Base-by-base conservation (phyloP, 1,140 invertebrate species). In the Colletes latitarsis region DNA sequence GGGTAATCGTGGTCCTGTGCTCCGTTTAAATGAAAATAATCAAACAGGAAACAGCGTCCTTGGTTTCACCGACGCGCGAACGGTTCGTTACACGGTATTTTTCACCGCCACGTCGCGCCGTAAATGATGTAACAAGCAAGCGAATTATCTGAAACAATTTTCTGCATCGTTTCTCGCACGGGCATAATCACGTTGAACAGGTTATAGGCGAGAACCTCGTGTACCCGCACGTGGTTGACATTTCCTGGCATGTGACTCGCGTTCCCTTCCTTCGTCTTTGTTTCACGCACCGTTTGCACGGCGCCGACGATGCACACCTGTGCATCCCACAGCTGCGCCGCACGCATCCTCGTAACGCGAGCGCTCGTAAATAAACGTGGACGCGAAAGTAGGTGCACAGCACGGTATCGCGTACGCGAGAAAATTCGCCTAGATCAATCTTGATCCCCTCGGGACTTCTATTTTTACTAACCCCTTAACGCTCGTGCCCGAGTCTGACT, bases 191-290 rank as follows among this genome's bases (percentile, higher is more conserved):
- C 75, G 62, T 67, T 70, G 79, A 55, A 60, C 74, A 63, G 60
- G 77, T 77, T 85, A 85, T 43, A 82, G n/a, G 57, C 73, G 52
- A 76, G 73, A 64, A 77, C 81, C 81, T 78, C 85, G 81, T 88
- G 82, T 79, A 75, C 53, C 75, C 73, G 83, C 88, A 88, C 85
- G 85, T 89, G 87, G 84, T 82, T 82, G 82, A 88, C 82, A 88
- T 88, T 88, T 88, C 78, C 84, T 80, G 55, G 75, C 81, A 87
- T 84, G 84, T 86, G 84, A 87, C 84, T 84, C 19, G 60, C 14
- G 17, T 46, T 17, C 72, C 62, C 30, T 46, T 53, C 62, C 53
- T 57, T 57, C 70, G n/a, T 52, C 62, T 64, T 69, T 75, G 68
- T 72, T 86, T 85, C 15, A 64, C 55, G 70, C 79, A 60, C 53